These are phyloP conservation scores for Acleris holmiana DNA, from an alignment of 2,888 invertebrate genomes.

Conservation along the genomic window DNA sequence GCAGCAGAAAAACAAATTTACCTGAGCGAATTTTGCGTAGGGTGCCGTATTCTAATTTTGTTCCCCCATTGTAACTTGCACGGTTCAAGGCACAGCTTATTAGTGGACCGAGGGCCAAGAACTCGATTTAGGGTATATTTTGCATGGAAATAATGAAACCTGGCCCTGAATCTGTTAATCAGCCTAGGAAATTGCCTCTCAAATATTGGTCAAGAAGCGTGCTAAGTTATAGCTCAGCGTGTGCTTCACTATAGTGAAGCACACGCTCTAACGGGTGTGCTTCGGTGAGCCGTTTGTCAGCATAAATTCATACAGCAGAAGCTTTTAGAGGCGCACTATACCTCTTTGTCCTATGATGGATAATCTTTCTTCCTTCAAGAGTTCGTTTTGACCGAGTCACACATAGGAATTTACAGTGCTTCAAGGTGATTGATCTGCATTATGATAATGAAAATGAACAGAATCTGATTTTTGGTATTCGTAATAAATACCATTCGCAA, in stretches of 20 bases:
- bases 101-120: no score
- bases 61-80: slow-evolving; percentile 14
- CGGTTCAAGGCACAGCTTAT: slow-evolving; percentile 18
- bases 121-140: no score
- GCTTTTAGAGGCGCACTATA: slow-evolving; percentile 13
- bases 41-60: slow-evolving; percentile 14
- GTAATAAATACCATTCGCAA: no score
- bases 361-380: no score
- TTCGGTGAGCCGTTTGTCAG: slow-evolving; percentile 25
- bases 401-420: no score
- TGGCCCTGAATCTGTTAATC: slow-evolving; percentile 10
- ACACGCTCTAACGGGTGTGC: slow-evolving; percentile 16
- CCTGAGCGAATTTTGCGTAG: background rate
- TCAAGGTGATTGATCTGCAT: no score
- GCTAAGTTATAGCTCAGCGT: no score
- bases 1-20: background rate
- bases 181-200: slow-evolving; percentile 22
- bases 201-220: slow-evolving; percentile 27
- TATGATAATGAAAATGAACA: no score
- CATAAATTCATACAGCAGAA: slow-evolving; percentile 21
- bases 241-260: slow-evolving; percentile 24
- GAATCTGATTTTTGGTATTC: no score
- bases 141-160: no score
- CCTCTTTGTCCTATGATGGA: slow-evolving; percentile 6
- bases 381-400: no score